Base-by-base conservation (phyloP, 2,888 invertebrate genomes). In the Drosophila buzzatii region DNA sequence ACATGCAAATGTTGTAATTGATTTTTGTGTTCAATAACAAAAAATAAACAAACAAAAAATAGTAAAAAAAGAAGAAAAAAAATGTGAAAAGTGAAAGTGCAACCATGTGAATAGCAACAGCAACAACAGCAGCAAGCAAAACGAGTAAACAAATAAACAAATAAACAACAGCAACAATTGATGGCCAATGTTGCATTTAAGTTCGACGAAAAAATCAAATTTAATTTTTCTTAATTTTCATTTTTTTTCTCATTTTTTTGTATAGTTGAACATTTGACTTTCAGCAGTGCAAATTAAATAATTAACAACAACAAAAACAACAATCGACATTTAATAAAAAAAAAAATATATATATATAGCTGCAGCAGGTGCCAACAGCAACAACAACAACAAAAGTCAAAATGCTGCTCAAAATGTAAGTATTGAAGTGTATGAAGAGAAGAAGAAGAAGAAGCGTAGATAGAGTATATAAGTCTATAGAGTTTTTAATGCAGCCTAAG, bases 81-180 rank as follows among this genome's bases (percentile, higher is more conserved):
- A 70, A 73, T 82, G 83, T 87, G 85, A 82, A 87, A 85, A 89
- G 89, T 89, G 85, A 85, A 85, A 85, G 90, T 88, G 85, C 86
- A 90, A 82, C 67, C 71, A 78, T 80, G 77, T 71, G 77, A 80
- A 73, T 64, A 73, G 45, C 49, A 74, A 52, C 53, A 41, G 33
- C 37, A 60, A 63, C 49, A 61, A 68, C 45, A 52, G 69, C 44
- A 41, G 5, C 14, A 14, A 37, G 14, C 27, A 47, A 14, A 64
- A 23, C 53, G 9, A 53, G 37, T 37, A 39, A 67, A 77, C 55
- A 49, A 73, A 63, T 52, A 70, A 73, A 47, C 51, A 61, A 61
- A 57, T 44, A 39, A 55, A 45, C 47, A 27, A 64, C 33, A 39
- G 49, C 39, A 53, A 39, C 55, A 53, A 58, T 27, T 31, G 23